phyloP scores from a whole-genome alignment of 2,113 vertebrate genomes.

The Pterophyllum scalare region DNA sequence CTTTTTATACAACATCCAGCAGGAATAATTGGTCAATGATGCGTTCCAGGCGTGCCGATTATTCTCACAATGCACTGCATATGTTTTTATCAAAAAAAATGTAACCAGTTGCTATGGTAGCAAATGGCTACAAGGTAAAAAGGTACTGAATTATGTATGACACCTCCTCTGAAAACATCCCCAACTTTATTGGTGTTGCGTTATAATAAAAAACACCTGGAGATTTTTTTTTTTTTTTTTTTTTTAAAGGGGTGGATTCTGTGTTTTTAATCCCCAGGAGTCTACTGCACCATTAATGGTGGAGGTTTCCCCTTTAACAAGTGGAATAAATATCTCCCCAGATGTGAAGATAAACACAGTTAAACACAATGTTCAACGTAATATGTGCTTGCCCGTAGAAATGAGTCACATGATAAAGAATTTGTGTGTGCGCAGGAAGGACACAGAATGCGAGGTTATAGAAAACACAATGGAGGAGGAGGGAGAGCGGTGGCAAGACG shows the following conservation, averaged over 20 bases:
- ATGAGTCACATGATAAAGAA: neutral
- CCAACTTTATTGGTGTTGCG: neutral
- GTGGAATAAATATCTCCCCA: neutral
- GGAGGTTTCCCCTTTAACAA: neutral
- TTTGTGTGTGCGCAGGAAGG: neutral
- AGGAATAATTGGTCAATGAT: slow-evolving; percentile 27
- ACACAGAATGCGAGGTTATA: neutral
- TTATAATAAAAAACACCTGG: slow-evolving; percentile 3
- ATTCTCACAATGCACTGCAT: slow-evolving; percentile 34
- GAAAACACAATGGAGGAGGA: neutral
- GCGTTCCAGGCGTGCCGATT: slow-evolving; percentile 29
- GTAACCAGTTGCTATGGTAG: neutral
- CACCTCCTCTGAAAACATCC: neutral
- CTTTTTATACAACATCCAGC: slow-evolving; percentile 42
- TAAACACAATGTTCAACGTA: neutral
- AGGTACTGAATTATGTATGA: neutral
- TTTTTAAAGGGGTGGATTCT: neutral
- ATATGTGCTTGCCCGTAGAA: neutral
- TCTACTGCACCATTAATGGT: neutral
- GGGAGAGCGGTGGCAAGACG: neutral
- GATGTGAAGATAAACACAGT: neutral
- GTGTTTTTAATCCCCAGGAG: slow-evolving; percentile 1
- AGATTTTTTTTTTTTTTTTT: neutral
- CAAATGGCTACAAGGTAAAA: slow-evolving; percentile 1
- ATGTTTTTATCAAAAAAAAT: slow-evolving; percentile 6